phyloP scores from a whole-genome alignment of 2,888 invertebrate species.

The Rhagophthalmus giganteus region DNA sequence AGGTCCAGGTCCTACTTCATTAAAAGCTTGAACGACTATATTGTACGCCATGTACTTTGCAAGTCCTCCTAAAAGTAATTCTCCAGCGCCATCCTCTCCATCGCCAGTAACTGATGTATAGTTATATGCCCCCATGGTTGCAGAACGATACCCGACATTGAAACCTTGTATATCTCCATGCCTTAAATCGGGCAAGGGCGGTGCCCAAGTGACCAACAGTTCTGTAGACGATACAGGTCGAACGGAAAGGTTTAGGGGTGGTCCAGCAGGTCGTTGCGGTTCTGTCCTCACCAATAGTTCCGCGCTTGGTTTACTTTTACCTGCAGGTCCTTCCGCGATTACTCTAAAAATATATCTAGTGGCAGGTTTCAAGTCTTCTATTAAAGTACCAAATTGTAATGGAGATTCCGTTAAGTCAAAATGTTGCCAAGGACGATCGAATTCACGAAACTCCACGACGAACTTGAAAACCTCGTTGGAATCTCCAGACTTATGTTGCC shows the following conservation, averaged over 20 bases:
- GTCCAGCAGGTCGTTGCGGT: conserved; percentile 71
- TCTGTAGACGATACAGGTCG: conserved; percentile 74
- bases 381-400: conserved; percentile 63
- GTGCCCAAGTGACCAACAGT: conserved; percentile 73
- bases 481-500: conserved; percentile 71
- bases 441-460: conserved; percentile 68
- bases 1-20: conserved; percentile 74
- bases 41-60: conserved; percentile 69
- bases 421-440: conserved; percentile 67
- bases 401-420: conserved; percentile 68
- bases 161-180: conserved; percentile 74
- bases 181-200: conserved; percentile 68
- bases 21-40: conserved; percentile 73
- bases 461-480: conserved; percentile 72
- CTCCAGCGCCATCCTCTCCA: conserved; percentile 69
- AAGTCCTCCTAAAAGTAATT: conserved; percentile 65
- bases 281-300: conserved; percentile 68
- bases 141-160: conserved; percentile 68
- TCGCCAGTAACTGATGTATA: conserved; percentile 70
- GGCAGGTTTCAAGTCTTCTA: conserved; percentile 72
- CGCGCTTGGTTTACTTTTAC: conserved; percentile 68
- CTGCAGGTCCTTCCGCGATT: conserved; percentile 74
- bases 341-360: conserved; percentile 72
- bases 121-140: conserved; percentile 63
- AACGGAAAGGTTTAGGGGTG: conserved; percentile 68